Base-by-base conservation (phyloP, 37 sponge, comb jelly and placozoan genomes). In the Cladorhizidae sp. region DNA sequence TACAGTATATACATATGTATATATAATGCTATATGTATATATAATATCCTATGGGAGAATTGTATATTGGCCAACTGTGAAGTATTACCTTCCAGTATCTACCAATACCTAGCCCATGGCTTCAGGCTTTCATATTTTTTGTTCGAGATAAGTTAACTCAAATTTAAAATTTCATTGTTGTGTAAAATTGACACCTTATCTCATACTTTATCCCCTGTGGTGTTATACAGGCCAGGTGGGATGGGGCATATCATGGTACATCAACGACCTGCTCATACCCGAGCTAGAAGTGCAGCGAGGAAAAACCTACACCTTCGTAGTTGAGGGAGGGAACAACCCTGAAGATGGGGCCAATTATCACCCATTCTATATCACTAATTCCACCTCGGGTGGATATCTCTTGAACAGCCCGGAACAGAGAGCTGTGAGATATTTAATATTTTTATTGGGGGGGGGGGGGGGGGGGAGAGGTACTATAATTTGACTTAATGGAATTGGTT, bases 321-420 rank as follows among this genome's bases (percentile, higher is more conserved):
- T 88, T 23, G 57, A 82, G 5, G 93, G 89, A 73, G 93, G 93
- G 25, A 45, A 77, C 49, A 62, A 83, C 64, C 51, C 80, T 36
- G 37, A 21, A 31, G 56, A 70, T 35, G n/a, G 21, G 12, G 45
- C 83, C 38, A 62, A 57, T 26, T 85, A 93, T 61, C 93, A 88
- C 78, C 93, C 93, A 36, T 82, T 93, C 43, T 93, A 93, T 78
- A 84, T 93, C 82, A 93, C 89, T 36, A 57, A 84, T 65, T 77
- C 82, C 29, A 50, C 15, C 31, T 26, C 41, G 23, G 85, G 85
- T n/a, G 78, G 89, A 9, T 58, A 70, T 70, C 64, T 75, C 2
- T 33, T 36, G 9, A 80, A 71, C 54, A 55, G 55, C 7, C 56
- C 36, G 0, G 11, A 49, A 28, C 31, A 82, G 65, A 37, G 55